A percentile compares a stretch with the other conserved stretches of the same genome.
These are phyloP conservation scores for Sebastes taczanowskii DNA, from an alignment of 2,797 vertebrate species.

Conservation along the genomic window DNA sequence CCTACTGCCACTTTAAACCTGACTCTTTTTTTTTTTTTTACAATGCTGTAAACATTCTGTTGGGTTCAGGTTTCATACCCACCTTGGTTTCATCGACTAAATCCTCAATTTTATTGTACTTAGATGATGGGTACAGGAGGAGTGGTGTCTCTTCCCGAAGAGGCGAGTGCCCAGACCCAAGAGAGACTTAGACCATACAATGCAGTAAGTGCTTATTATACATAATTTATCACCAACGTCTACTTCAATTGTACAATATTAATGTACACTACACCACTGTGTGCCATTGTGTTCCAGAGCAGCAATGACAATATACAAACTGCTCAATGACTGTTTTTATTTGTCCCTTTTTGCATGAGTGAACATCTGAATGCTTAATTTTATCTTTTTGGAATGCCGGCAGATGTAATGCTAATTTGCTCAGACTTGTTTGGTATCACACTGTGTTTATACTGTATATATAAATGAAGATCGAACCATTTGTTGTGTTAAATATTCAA, in stretches of 20 bases:
- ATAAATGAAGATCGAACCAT: slow-evolving; percentile 20
- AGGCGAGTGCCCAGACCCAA: slow-evolving; percentile 75
- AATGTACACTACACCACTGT: slow-evolving; percentile 66
- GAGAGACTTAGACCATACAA: slow-evolving; percentile 77
- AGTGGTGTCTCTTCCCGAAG: slow-evolving; percentile 77
- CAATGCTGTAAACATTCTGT: slow-evolving; percentile 1
- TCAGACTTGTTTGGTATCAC: slow-evolving; percentile 19
- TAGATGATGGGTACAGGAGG: slow-evolving; percentile 82
- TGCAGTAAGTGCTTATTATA: slow-evolving; percentile 79
- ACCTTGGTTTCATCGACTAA: slow-evolving; percentile 28
- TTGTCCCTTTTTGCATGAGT: slow-evolving; percentile 56
- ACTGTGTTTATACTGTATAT: neutral
- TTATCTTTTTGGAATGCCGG: slow-evolving; percentile 18
- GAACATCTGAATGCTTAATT: slow-evolving; percentile 59
- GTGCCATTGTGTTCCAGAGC: slow-evolving; percentile 61
- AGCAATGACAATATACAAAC: slow-evolving; percentile 74
- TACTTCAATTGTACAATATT: slow-evolving; percentile 81
- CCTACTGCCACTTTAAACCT: neutral
- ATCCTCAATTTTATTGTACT: slow-evolving; percentile 54
- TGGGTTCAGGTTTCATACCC: slow-evolving; percentile 15
- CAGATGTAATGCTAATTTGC: slow-evolving; percentile 16
- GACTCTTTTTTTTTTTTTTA: neutral
- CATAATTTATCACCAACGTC: slow-evolving; percentile 79
- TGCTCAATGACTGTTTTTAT: slow-evolving; percentile 65
- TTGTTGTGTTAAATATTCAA: slow-evolving; percentile 47